A percentile compares a stretch with the other conserved stretches of the same genome.
Evolutionary conservation across 23 tunicate genomes (phyloP).

Genomic region (Halocynthia roretzi): DNA sequence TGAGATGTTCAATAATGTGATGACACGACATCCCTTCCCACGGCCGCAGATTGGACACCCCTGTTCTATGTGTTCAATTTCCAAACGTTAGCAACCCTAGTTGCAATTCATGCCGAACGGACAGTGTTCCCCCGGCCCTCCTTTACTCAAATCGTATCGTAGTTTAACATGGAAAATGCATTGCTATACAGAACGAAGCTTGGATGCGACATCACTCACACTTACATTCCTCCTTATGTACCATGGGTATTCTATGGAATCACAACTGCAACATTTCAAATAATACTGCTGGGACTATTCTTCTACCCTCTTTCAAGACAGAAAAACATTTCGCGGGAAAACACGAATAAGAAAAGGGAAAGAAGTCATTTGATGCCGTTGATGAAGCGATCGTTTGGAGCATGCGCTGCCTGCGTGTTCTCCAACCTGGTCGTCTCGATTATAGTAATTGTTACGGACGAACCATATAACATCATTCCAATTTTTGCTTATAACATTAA

Average conservation of each 20-base stretch:
- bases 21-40: too few relatives aligned
- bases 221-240: slow-evolving; percentile 1
- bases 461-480: slow-evolving; percentile 17
- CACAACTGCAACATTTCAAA: slow-evolving; percentile 23
- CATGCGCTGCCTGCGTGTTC: slow-evolving; percentile 12
- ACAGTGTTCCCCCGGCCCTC: too few relatives aligned
- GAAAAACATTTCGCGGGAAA: background rate
- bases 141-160: background rate
- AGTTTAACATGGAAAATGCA: background rate
- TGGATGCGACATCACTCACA: slow-evolving; percentile 6
- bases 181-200: background rate
- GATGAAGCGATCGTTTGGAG: background rate
- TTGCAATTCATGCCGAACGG: too few relatives aligned
- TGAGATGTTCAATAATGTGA: too few relatives aligned
- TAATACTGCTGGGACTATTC: slow-evolving; percentile 5
- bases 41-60: too few relatives aligned
- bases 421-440: slow-evolving; percentile 12
- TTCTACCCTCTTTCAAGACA: slow-evolving; percentile 9
- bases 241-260: slow-evolving; percentile 20
- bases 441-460: background rate
- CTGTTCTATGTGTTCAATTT: too few relatives aligned
- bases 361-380: slow-evolving; percentile 5
- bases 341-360: background rate
- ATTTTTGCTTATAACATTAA: slow-evolving; percentile 9
- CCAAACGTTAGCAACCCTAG: too few relatives aligned